Conservation (phyloP, 1,140 invertebrate species). For the Drosophila saltans region DNA sequence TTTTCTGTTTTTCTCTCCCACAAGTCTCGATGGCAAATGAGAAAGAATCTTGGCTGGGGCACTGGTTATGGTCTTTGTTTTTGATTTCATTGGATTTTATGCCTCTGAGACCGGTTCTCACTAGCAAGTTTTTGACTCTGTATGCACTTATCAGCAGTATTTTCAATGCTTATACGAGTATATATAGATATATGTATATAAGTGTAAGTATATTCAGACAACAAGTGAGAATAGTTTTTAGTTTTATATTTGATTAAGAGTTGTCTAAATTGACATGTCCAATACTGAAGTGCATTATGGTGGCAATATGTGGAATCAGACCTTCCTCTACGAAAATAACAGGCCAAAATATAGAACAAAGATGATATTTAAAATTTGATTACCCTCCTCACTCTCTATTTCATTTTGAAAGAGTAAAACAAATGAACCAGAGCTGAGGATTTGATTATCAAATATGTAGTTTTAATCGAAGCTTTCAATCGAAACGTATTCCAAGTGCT, state of each 20-base stretch:
- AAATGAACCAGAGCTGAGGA: background rate
- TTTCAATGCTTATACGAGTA: background rate
- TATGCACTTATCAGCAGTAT: conserved; percentile 5
- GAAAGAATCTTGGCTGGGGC: conserved; percentile 21
- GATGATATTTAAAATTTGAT: too few relatives aligned
- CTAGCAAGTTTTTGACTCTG: background rate
- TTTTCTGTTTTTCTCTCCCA: background rate
- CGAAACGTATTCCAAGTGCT: background rate
- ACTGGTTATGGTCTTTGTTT: conserved; percentile 8
- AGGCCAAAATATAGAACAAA: too few relatives aligned
- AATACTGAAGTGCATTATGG: too few relatives aligned
- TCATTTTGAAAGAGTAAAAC: background rate
- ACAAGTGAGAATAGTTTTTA: background rate
- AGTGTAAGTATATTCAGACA: background rate
- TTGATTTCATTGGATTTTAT: background rate
- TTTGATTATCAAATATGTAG: background rate
- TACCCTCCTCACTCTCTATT: background rate
- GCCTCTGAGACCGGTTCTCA: conserved; percentile 31
- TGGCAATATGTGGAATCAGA: too few relatives aligned
- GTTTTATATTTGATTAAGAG: background rate
- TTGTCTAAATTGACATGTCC: too few relatives aligned
- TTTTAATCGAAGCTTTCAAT: background rate
- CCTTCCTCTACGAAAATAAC: too few relatives aligned
- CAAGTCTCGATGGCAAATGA: conserved; percentile 36
- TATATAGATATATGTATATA: background rate